These are phyloP conservation scores for Wasmannia auropunctata DNA, from an alignment of 1,140 invertebrate genomes.

Conservation along the genomic window DNA sequence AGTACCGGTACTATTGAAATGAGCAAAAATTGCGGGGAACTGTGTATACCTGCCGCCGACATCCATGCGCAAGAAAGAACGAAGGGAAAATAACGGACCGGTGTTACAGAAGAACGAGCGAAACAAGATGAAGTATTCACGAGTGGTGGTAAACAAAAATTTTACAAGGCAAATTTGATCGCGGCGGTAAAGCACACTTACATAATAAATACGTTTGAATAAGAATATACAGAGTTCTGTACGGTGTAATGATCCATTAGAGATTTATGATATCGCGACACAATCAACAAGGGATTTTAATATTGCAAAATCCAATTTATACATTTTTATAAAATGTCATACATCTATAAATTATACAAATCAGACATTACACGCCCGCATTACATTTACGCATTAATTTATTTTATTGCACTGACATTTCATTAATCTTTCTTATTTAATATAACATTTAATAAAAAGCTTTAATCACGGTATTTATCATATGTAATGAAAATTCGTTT, in stretches of 20 bases:
- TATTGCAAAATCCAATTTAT: background rate
- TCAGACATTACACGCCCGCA: too few relatives aligned
- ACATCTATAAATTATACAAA: slow-evolving; percentile 22
- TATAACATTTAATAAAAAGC: slow-evolving; percentile 14
- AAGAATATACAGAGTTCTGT: background rate
- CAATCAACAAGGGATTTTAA: slow-evolving; percentile 14
- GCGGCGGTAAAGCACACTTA: slow-evolving; percentile 48
- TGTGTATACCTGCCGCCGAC: slow-evolving; percentile 33
- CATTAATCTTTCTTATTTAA: slow-evolving; percentile 35
- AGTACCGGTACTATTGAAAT: too few relatives aligned
- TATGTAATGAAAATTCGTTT: slow-evolving; percentile 5
- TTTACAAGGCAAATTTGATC: slow-evolving; percentile 75
- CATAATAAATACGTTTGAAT: slow-evolving; percentile 62
- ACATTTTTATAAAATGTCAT: background rate
- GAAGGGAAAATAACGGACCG: slow-evolving; percentile 53
- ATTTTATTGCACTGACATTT: background rate
- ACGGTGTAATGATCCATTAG: slow-evolving; percentile 9
- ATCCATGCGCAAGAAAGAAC: slow-evolving; percentile 34
- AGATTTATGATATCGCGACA: slow-evolving; percentile 12
- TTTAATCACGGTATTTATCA: slow-evolving; percentile 24
- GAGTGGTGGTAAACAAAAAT: slow-evolving; percentile 60
- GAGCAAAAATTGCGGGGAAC: slow-evolving; percentile 55
- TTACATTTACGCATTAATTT: too few relatives aligned
- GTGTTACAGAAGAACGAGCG: slow-evolving; percentile 32
- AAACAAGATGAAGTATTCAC: slow-evolving; percentile 34